phyloP scores from a whole-genome alignment of 2,113 vertebrate species.

The Ceyx melanurus region DNA sequence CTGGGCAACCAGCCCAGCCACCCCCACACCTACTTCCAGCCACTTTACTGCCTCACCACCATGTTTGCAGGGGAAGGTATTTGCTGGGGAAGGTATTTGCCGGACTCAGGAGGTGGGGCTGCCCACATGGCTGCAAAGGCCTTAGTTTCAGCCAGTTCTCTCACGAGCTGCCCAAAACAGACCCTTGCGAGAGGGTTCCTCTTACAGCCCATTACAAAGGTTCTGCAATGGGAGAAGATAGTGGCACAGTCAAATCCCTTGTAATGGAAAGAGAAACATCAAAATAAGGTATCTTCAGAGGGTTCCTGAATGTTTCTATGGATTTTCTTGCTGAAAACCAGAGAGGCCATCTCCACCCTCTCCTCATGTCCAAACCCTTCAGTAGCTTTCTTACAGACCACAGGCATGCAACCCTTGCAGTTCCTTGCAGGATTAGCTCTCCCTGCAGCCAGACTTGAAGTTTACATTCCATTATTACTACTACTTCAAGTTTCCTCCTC shows the following conservation, averaged over 20 bases:
- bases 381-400: not conserved
- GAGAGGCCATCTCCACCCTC: not conserved
- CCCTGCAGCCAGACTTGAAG: not conserved
- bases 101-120: not conserved
- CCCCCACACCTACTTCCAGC: not conserved
- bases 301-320: not conserved
- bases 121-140: not conserved
- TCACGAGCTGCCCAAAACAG: not conserved
- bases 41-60: not conserved
- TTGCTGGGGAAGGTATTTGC: not conserved
- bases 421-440: not conserved
- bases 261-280: not conserved
- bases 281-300: not conserved
- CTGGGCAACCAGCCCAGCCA: not conserved
- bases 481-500: not conserved
- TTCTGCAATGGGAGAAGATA: not conserved
- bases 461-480: not conserved
- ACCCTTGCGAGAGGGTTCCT: not conserved
- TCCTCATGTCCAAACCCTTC: not conserved
- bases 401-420: not conserved
- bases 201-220: not conserved
- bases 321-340: not conserved
- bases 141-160: not conserved
- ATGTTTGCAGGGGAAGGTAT: not conserved
- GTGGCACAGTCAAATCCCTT: not conserved